A percentile compares a stretch with the other conserved stretches of the same genome.
phyloP scores from a whole-genome alignment of 2,888 invertebrate genomes.

The Molanna angustata region DNA sequence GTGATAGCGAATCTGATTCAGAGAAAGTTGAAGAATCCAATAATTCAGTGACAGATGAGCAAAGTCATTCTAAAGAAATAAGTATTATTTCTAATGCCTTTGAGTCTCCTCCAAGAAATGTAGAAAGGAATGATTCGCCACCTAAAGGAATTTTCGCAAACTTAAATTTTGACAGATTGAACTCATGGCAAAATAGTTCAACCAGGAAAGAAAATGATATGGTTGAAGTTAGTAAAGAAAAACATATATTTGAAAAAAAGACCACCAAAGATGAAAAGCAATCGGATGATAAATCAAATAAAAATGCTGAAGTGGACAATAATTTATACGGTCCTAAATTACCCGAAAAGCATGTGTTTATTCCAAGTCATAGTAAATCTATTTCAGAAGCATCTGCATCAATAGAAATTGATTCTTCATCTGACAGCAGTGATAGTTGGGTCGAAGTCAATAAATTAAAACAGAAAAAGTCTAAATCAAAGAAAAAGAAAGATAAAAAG shows the following conservation, averaged over 20 bases:
- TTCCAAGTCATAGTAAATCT: slow-evolving; percentile 32
- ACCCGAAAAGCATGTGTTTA: slow-evolving; percentile 44
- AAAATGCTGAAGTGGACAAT: slow-evolving; percentile 26
- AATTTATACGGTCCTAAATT: slow-evolving; percentile 59
- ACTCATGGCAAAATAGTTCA: slow-evolving; percentile 44
- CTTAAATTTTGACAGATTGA: slow-evolving; percentile 58
- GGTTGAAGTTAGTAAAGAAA: not conserved
- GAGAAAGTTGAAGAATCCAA: slow-evolving; percentile 41
- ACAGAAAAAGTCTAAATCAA: slow-evolving; percentile 39
- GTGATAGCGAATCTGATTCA: slow-evolving; percentile 69
- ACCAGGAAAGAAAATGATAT: slow-evolving; percentile 17
- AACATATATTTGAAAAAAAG: not conserved
- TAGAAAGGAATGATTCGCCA: slow-evolving; percentile 64
- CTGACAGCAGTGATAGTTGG: slow-evolving; percentile 51
- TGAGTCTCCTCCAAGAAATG: slow-evolving; percentile 50
- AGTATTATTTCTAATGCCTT: slow-evolving; percentile 35
- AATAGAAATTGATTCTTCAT: slow-evolving; percentile 19
- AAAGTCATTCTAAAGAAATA: slow-evolving; percentile 34
- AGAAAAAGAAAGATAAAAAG: slow-evolving; percentile 40
- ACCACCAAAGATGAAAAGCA: not conserved
- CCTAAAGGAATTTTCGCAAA: slow-evolving; percentile 71
- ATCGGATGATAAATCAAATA: not conserved
- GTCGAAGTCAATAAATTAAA: slow-evolving; percentile 47
- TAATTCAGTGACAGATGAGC: slow-evolving; percentile 39
- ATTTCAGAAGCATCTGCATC: slow-evolving; percentile 29